Percentiles rank a stretch among this genome's conserved stretches.
Conservation (phyloP, 2,113 vertebrate genomes). For the Hoplias malabaricus region DNA sequence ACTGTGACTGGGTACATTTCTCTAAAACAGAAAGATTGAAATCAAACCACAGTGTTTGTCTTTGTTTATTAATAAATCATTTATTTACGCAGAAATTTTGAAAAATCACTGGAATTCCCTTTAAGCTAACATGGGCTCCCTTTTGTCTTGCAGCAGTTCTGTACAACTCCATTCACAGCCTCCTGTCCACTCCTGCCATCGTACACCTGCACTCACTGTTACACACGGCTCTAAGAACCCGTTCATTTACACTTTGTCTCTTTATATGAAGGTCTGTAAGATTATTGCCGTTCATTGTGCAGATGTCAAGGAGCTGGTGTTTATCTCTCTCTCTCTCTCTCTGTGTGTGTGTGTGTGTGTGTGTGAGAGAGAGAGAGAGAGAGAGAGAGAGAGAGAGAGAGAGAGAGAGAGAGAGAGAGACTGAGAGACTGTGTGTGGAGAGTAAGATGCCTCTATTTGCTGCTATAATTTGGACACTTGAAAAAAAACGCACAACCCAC, state of each 20-base stretch:
- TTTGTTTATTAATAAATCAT: too few species aligned
- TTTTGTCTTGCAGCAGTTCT: not conserved
- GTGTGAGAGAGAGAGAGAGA: not conserved
- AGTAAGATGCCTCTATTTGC: not conserved
- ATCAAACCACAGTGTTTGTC: too few species aligned
- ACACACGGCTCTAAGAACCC: conserved; percentile 29
- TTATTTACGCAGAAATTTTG: too few species aligned
- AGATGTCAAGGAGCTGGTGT: not conserved
- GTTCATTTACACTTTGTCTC: conserved; percentile 47
- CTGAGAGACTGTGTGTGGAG: not conserved
- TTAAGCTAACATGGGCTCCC: not conserved
- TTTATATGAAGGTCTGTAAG: conserved; percentile 35
- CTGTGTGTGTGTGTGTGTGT: not conserved
- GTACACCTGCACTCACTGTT: conserved; percentile 23
- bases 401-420: not conserved
- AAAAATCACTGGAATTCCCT: too few species aligned
- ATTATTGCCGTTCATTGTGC: conserved; percentile 35
- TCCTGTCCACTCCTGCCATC: not conserved
- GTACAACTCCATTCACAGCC: not conserved
- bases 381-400: not conserved
- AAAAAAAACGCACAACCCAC: too few species aligned
- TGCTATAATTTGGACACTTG: not conserved
- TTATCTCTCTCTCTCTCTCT: not conserved
- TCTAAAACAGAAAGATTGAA: too few species aligned
- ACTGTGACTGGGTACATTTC: too few species aligned